Conservation (phyloP, 2,888 invertebrate genomes). For the Apodemia mormo region DNA sequence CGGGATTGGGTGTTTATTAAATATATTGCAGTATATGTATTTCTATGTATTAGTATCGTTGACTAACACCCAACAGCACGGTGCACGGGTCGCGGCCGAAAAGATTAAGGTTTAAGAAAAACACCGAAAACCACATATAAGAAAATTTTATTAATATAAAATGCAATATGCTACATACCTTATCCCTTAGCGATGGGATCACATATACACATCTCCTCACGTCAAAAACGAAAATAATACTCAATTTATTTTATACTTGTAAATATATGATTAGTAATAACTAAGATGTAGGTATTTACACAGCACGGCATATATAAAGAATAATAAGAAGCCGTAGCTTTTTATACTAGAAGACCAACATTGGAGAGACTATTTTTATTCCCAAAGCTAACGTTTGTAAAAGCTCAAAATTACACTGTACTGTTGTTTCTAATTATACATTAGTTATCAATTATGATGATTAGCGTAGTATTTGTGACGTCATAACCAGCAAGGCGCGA, state of each 20-base stretch:
- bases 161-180: slow-evolving; percentile 66
- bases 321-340: slow-evolving; percentile 10
- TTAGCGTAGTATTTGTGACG: no score
- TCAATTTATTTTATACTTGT: slow-evolving; percentile 47
- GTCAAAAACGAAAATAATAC: slow-evolving; percentile 43
- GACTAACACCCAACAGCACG: no score
- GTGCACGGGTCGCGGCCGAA: no score
- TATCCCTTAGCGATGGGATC: slow-evolving; percentile 40
- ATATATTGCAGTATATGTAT: no score
- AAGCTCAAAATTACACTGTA: no score
- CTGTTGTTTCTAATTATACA: no score
- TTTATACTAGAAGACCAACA: neutral
- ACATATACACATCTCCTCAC: slow-evolving; percentile 46
- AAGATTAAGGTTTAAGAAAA: slow-evolving; percentile 21
- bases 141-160: slow-evolving; percentile 78
- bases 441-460: no score
- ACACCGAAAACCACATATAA: slow-evolving; percentile 63
- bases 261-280: slow-evolving; percentile 56
- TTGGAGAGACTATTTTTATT: slow-evolving; percentile 9
- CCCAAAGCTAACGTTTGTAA: neutral
- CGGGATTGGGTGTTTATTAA: no score
- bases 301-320: slow-evolving; percentile 40
- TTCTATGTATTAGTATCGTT: no score
- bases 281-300: slow-evolving; percentile 49
- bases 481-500: no score